phyloP scores from a whole-genome alignment of 2,797 vertebrate species.

The Urophycis tenuis region DNA sequence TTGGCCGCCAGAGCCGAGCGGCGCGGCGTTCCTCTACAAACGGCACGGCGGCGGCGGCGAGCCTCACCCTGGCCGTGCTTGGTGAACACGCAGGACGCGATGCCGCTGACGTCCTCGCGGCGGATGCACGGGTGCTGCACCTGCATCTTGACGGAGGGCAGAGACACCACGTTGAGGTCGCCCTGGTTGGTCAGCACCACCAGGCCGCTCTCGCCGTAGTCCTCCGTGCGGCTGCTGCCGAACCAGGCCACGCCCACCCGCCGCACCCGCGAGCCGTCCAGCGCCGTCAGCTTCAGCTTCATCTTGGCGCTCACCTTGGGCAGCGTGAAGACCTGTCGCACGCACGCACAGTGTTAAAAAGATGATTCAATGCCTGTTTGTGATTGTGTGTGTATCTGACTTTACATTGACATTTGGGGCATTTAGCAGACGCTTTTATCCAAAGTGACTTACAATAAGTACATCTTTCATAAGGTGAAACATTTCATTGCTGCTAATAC shows the following conservation, averaged over 20 bases:
- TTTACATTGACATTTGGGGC: too few relatives aligned
- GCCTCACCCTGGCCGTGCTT: conserved; percentile 75
- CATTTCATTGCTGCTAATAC: too few relatives aligned
- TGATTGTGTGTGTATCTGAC: too few relatives aligned
- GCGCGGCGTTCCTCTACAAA: too few relatives aligned
- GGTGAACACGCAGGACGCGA: conserved; percentile 97
- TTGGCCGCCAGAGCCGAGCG: too few relatives aligned
- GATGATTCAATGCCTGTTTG: too few relatives aligned
- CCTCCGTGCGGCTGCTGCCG: conserved; percentile 79
- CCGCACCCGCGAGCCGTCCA: conserved; percentile 91
- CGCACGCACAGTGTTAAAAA: too few relatives aligned
- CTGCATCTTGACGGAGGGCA: conserved; percentile 89
- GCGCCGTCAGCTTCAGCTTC: conserved; percentile 92
- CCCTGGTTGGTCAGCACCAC: conserved; percentile 91
- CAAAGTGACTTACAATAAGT: too few relatives aligned
- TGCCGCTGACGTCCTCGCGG: conserved; percentile 92
- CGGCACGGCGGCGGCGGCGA: too few relatives aligned
- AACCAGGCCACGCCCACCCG: conserved; percentile 86
- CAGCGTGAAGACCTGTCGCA: conserved; percentile 83
- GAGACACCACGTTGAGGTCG: conserved; percentile 87
- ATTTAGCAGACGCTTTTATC: too few relatives aligned
- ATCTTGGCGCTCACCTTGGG: conserved; percentile 92
- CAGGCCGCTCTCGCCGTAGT: conserved; percentile 85
- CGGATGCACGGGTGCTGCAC: conserved; percentile 92
- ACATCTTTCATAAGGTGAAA: too few relatives aligned